Evolutionary conservation across 2,797 vertebrate species (phyloP).

Genomic region (Denticeps clupeoides): DNA sequence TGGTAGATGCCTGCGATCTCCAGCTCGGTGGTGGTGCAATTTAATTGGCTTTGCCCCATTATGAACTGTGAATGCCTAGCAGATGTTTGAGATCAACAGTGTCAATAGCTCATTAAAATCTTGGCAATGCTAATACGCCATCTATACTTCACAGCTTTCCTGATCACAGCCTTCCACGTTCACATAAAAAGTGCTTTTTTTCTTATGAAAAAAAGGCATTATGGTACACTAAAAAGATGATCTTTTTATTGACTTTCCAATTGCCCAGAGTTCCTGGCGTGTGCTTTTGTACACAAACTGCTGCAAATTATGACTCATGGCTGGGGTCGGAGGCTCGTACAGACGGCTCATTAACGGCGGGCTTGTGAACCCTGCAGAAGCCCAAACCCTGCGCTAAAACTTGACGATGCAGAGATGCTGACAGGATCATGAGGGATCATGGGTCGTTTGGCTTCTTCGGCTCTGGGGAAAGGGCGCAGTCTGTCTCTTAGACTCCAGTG

Average conservation of each 20-base stretch:
- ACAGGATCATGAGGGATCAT: too few species aligned
- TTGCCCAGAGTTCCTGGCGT: constrained; percentile 41
- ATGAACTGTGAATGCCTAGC: constrained; percentile 51
- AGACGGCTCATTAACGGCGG: too few species aligned
- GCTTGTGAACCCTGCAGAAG: too few species aligned
- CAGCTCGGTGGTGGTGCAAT: constrained; percentile 35
- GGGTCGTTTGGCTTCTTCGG: too few species aligned
- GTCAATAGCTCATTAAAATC: constrained; percentile 62
- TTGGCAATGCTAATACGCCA: constrained; percentile 21
- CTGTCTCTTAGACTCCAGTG: too few species aligned
- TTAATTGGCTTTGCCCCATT: constrained; percentile 56
- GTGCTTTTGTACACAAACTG: constrained; percentile 54
- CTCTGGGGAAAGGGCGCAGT: too few species aligned
- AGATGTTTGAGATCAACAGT: constrained; percentile 58
- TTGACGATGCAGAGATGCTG: too few species aligned
- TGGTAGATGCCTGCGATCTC: too few species aligned
- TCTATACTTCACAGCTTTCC: constrained; percentile 20
- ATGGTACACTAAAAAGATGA: constrained; percentile 20
- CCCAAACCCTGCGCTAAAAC: too few species aligned
- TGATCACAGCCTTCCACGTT: constrained; percentile 13
- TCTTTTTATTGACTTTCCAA: constrained; percentile 52
- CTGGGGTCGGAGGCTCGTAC: constrained; percentile 35
- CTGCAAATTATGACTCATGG: constrained; percentile 48
- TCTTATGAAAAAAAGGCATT: not conserved
- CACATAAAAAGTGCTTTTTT: constrained; percentile 18